A percentile compares a stretch with the other conserved stretches of the same genome.
Evolutionary conservation across 2,797 vertebrate species (phyloP).

Genomic region (Amazonetta brasiliensis): DNA sequence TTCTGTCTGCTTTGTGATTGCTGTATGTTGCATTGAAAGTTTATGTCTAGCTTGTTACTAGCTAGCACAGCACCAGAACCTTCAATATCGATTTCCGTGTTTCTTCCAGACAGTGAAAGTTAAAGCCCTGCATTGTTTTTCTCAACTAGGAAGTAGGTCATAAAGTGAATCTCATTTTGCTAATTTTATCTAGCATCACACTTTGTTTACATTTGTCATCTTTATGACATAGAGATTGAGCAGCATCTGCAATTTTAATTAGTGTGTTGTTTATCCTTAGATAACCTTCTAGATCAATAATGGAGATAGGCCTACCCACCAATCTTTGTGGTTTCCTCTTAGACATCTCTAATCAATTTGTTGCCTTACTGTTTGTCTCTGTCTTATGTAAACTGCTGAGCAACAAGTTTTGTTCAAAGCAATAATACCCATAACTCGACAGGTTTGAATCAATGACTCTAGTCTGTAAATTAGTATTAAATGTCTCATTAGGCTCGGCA

Average conservation of each 20-base stretch:
- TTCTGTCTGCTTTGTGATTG: not conserved
- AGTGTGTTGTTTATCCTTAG: slow-evolving; percentile 51
- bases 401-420: slow-evolving; percentile 15
- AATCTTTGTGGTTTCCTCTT: slow-evolving; percentile 21
- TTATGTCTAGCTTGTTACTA: not conserved
- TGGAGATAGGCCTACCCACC: slow-evolving; percentile 35
- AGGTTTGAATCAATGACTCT: not conserved
- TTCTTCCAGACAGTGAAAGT: not conserved
- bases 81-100: not conserved
- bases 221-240: not conserved
- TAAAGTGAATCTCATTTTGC: not conserved
- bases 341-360: slow-evolving; percentile 55
- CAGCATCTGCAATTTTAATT: slow-evolving; percentile 47
- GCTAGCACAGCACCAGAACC: not conserved
- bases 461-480: slow-evolving; percentile 20
- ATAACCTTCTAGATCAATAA: slow-evolving; percentile 60
- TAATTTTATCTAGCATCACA: not conserved
- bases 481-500: not conserved
- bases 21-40: not conserved
- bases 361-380: slow-evolving; percentile 29
- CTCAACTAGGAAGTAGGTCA: not conserved
- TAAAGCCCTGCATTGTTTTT: not conserved
- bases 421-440: not conserved
- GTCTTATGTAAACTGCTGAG: slow-evolving; percentile 9
- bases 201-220: not conserved